These are phyloP conservation scores for Amphipoea oculea DNA, from an alignment of 2,888 invertebrate species.

Conservation along the genomic window DNA sequence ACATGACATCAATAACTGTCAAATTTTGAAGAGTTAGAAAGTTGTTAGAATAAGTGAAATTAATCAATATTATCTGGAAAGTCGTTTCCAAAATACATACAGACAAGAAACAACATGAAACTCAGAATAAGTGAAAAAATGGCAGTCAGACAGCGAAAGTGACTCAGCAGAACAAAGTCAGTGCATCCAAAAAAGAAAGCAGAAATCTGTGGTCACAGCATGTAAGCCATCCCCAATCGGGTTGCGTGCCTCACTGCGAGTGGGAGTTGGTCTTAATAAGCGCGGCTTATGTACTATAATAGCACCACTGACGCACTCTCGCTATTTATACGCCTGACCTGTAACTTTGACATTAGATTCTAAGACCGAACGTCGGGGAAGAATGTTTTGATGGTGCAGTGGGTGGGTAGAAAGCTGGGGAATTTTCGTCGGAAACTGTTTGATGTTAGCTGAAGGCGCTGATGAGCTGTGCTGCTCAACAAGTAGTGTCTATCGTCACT, in stretches of 20 bases:
- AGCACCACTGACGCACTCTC: constrained; percentile 74
- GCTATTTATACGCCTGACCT: constrained; percentile 82
- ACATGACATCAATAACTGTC: constrained; percentile 30
- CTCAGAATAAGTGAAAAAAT: not conserved
- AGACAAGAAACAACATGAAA: not conserved
- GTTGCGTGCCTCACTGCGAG: constrained; percentile 86
- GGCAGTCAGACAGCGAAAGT: not conserved
- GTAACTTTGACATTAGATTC: constrained; percentile 78
- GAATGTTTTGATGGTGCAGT: constrained; percentile 59
- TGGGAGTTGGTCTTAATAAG: constrained; percentile 89
- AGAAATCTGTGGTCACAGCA: constrained; percentile 61
- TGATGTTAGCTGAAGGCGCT: constrained; percentile 41
- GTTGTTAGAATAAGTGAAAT: constrained; percentile 1
- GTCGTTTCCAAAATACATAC: not conserved
- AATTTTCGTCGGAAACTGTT: constrained; percentile 27
- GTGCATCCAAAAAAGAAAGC: constrained; percentile 46
- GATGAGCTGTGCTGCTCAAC: constrained; percentile 36
- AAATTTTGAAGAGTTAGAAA: constrained; percentile 17
- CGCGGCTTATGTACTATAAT: constrained; percentile 82
- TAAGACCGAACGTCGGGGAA: constrained; percentile 57
- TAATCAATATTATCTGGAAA: not conserved
- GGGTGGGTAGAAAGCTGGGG: constrained; percentile 49
- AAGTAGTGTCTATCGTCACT: not conserved
- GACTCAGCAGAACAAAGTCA: constrained; percentile 7
- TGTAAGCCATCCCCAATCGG: constrained; percentile 74